phyloP scores from a whole-genome alignment of 2,113 vertebrate genomes.

The human region GRCh38 chr11:63541501-63542000 shows the following conservation, averaged over 20 bases:
- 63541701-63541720: slow-evolving; percentile 27
- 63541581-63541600: too few relatives aligned
- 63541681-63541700: slow-evolving; percentile 39
- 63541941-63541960: not conserved
- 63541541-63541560: too few relatives aligned
- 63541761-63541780: not conserved
- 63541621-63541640: slow-evolving; percentile 29
- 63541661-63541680: not conserved
- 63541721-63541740: slow-evolving; percentile 32
- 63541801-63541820: not conserved
- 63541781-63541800: not conserved
- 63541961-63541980: slow-evolving; percentile 1
- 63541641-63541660: slow-evolving; percentile 43
- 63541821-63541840: slow-evolving; percentile 3
- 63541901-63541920: slow-evolving; percentile 44
- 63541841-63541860: slow-evolving; percentile 41
- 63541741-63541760: not conserved
- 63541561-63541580: too few relatives aligned
- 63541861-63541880: not conserved
- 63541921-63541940: slow-evolving; percentile 3
- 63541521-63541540: not conserved
- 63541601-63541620: too few relatives aligned
- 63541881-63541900: slow-evolving; percentile 36
- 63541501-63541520: not conserved
- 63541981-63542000: slow-evolving; percentile 54